Evolutionary conservation across 2,888 invertebrate genomes (phyloP), one percentile per base, ranked within the genome.

Genomic region (Epirrita christyi): DNA sequence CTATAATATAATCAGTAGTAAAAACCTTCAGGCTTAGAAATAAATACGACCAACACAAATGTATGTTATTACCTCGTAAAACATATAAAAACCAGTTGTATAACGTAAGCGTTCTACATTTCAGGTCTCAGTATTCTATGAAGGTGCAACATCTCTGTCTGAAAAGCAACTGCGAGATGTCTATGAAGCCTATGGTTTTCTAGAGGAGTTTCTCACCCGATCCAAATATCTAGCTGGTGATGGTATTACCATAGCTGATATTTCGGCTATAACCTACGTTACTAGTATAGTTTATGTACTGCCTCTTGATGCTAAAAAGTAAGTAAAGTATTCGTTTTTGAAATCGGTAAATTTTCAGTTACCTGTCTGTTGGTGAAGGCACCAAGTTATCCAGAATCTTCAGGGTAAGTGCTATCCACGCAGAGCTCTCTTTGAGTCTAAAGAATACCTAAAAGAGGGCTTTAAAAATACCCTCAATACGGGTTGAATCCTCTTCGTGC

Each of bases 221-320:
- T 80, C 85, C 0, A 81, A 89, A 34, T 94, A 88, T 78, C 75
- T 93, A 44, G 93, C 93, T 15, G 92, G 90, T 0, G 83, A 93
- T 44, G 70, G 81, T 13, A 68, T 93, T 45, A 93, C 94, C 5
- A 80, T 94, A 47, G 94, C 93, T 7, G 94, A 94, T 68, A 75
- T 93, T 41, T 81, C 86, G 10, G 76, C 89, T 28, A 44, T 61
- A 13, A 14, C 57, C 14, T 45, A 43, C 32, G 47, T 54, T n/a
- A 50, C 55, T 37, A 46, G 27, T 15, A 47, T 41, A 15, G 52
- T 44, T 14, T 48, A 48, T 27, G 52, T 32, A 3, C 21, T 48
- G 9, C 48, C 52, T 15, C 21, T 57, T 29, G 52, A 48, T 36
- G 15, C n/a, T 5, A 11, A 36, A 0, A 46, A 45, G 40, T 45